Conservation (phyloP, 2,888 invertebrate genomes). For the Papilio gigon region DNA sequence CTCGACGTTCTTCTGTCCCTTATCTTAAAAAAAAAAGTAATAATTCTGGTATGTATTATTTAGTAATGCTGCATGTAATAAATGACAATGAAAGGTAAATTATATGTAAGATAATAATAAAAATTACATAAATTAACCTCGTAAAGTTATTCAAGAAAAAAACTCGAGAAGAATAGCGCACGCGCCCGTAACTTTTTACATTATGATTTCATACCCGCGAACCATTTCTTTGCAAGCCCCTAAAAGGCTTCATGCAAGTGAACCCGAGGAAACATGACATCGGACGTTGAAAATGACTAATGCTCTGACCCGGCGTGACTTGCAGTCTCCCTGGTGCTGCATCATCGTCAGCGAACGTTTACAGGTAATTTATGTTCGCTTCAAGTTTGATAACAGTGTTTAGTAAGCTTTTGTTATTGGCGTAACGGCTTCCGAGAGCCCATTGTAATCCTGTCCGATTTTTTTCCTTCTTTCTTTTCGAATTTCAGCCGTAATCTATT, state of each 20-base stretch:
- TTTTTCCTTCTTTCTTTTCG: slow-evolving; percentile 30
- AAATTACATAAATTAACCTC: slow-evolving; percentile 1
- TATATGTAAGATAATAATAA: not conserved
- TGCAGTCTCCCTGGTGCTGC: slow-evolving; percentile 54
- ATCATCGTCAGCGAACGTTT: slow-evolving; percentile 62
- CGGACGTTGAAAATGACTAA: slow-evolving; percentile 45
- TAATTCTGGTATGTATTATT: no score
- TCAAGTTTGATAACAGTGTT: slow-evolving; percentile 50
- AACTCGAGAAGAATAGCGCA: slow-evolving; percentile 12
- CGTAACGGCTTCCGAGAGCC: slow-evolving; percentile 40
- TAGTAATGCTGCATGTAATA: no score
- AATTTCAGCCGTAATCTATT: slow-evolving; percentile 38
- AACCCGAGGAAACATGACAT: slow-evolving; percentile 39
- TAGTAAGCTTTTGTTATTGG: slow-evolving; percentile 51
- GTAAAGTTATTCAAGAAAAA: slow-evolving; percentile 16
- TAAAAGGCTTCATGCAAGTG: slow-evolving; percentile 29
- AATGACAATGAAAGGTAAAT: not conserved
- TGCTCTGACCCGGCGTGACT: slow-evolving; percentile 46
- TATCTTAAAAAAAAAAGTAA: no score
- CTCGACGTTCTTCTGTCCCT: no score
- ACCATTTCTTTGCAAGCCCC: slow-evolving; percentile 34
- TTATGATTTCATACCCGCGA: slow-evolving; percentile 25
- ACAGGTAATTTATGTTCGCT: slow-evolving; percentile 59
- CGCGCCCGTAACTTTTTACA: slow-evolving; percentile 32
- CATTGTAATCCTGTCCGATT: slow-evolving; percentile 39